Base-by-base conservation (phyloP, 2,113 vertebrate genomes). In the Ciconia boyciana region DNA sequence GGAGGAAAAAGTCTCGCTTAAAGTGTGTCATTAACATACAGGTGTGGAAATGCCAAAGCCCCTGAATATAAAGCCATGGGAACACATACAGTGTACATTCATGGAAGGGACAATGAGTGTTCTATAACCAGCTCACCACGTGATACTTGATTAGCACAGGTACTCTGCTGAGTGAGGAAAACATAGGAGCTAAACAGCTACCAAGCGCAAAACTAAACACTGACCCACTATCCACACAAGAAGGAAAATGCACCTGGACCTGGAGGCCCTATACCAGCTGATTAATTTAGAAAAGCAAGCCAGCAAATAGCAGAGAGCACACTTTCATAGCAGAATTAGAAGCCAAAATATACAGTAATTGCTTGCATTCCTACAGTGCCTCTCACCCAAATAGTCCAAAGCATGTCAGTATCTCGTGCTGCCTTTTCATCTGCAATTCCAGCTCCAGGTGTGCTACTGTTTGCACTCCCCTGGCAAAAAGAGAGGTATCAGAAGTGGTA, bases 81-180 rank as follows among this genome's bases (percentile, higher is more conserved):
- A 71, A 32, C 36, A 19, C 28, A 39, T 13, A 31, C 7, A 72
- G 21, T 43, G 55, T 74, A 70, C 16, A 5, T 79, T 92, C 28
- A n/a, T 61, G 41, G 58, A 62, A 69, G 24, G 54, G 41, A 51
- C 58, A 84, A 16, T 57, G 52, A 60, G 24, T 91, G 48, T 64
- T 89, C 82, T 85, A 44, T 48, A 84, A 79, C 48, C 57, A 82
- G n/a, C 71, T 92, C 17, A 6, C 72, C 61, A 46, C 2, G 1
- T 82, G 72, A 81, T 62, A 72, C 46, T 86, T 72, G 68, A 84
- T 82, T 91, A 90, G 39, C 32, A 70, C 25, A 92, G 44, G 20
- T 93, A 51, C 25, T 82, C 57, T n/a, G 26, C 49, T 74, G 60
- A 62, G 29, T 16, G 39, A 74, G 54, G 49, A 94, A 64, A 48